A percentile compares a stretch with the other conserved stretches of the same genome.
phyloP scores from a whole-genome alignment of 2,888 invertebrate species.

The Argyra leucocephala region DNA sequence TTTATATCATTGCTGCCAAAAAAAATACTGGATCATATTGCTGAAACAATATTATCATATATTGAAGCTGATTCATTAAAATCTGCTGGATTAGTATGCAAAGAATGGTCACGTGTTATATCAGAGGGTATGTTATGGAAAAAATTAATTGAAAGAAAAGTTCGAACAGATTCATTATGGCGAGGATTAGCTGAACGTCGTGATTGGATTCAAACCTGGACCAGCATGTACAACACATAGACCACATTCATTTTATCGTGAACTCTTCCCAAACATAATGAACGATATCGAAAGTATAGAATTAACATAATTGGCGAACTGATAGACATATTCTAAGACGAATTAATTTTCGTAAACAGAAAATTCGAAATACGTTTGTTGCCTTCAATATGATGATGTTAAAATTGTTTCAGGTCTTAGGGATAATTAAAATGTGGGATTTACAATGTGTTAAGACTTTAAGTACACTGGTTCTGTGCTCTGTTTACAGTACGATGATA shows the following conservation, averaged over 20 bases:
- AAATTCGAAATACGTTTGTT: constrained; percentile 99
- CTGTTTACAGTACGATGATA: constrained; percentile 97
- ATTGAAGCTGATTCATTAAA: constrained; percentile 90
- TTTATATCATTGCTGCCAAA: constrained; percentile 96
- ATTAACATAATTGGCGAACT: constrained; percentile 96
- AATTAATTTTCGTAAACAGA: constrained; percentile 98
- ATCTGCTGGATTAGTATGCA: constrained; percentile 92
- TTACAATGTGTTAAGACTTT: constrained; percentile 83
- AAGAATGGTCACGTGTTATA: constrained; percentile 95
- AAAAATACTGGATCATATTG: constrained; percentile 94
- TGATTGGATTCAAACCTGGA: constrained; percentile 94
- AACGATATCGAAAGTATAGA: constrained; percentile 80
- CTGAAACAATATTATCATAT: constrained; percentile 93
- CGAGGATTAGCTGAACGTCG: constrained; percentile 89
- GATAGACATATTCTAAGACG: constrained; percentile 89
- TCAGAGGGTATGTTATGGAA: constrained; percentile 99
- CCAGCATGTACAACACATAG: constrained; percentile 85
- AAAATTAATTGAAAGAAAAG: constrained; percentile 95
- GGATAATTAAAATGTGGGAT: constrained; percentile 95
- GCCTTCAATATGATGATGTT: constrained; percentile 97
- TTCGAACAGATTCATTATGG: constrained; percentile 93
- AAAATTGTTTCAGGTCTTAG: constrained; percentile 97
- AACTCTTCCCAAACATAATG: constrained; percentile 92
- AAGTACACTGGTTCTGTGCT: constrained; percentile 96
- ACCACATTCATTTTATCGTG: constrained; percentile 91